Evolutionary conservation across 2,113 vertebrate species (phyloP), one percentile per base, ranked within the genome.

Genomic region (Ivindomyrus marchei): DNA sequence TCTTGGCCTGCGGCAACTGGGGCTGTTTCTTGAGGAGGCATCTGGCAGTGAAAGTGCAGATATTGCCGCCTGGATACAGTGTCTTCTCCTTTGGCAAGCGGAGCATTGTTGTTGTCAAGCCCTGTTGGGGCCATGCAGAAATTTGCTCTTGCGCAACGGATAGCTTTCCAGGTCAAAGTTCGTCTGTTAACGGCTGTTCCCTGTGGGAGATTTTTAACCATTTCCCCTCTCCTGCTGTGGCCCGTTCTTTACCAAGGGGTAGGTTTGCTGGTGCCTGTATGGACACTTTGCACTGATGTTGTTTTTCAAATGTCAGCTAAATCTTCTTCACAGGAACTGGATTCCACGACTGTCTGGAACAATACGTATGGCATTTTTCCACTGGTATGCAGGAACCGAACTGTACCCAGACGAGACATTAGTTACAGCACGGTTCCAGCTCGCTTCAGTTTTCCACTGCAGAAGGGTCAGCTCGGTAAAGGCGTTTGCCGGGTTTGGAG

Each of bases 81-180:
- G 24, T 89, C 77, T 62, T 31, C 62, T 39, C 80, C 62, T 49
- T 88, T 90, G 74, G 85, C 47, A 80, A 46, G 47, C 15, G 50
- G 39, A n/a, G 46, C 47, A n/a, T 66, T 89, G 62, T 89, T 74
- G 66, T 89, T 74, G 10, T 89, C n/a, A 89, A 74, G 87, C 46
- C 27, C 13, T 36, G 17, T 56, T 89, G 9, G 50, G 31, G 36
- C 27, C 83, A 52, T 58, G 39, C 50, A 84, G 49, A 89, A 74
- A 58, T 85, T 8, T 3, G 52, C 42, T 86, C 83, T 87, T 90
- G 89, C 56, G 56, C 31, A 90, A 90, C 13, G 13, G 39, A 47
- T 36, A 46, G 39, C 31, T 66, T 86, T 90, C 45, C 84, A 86
- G 89, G 89, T 90, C 89, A 90, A 86, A 90, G 89, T 90, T 90